Evolutionary conservation across 2,113 vertebrate genomes (phyloP).

Genomic region (Perca fluviatilis): DNA sequence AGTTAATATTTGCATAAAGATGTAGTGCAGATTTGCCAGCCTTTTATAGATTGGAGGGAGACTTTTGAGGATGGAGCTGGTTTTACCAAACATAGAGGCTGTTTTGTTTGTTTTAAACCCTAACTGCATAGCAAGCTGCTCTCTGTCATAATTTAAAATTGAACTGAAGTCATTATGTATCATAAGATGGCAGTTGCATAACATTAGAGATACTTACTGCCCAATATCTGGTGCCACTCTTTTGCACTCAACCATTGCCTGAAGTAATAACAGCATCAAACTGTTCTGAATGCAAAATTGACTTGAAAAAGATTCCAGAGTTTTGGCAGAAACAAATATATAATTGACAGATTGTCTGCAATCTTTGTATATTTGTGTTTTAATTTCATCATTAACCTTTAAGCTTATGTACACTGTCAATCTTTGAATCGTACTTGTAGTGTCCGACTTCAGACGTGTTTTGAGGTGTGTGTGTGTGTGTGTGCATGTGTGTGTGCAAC

Average conservation of each 20-base stretch:
- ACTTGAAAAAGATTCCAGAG: not conserved
- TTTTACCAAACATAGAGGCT: slow-evolving; percentile 30
- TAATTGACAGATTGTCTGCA: not conserved
- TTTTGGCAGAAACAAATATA: not conserved
- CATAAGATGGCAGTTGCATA: slow-evolving; percentile 24
- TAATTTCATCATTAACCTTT: slow-evolving; percentile 10
- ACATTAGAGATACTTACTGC: slow-evolving; percentile 19
- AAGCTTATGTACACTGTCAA: not conserved
- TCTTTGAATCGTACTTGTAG: not conserved
- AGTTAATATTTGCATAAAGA: slow-evolving; percentile 29
- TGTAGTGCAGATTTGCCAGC: slow-evolving; percentile 5
- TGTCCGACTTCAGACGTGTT: slow-evolving; percentile 2
- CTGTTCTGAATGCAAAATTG: slow-evolving; percentile 12
- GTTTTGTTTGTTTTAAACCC: slow-evolving; percentile 24
- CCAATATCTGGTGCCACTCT: not conserved
- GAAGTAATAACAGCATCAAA: slow-evolving; percentile 31
- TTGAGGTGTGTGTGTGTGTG: not conserved
- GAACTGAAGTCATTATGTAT: slow-evolving; percentile 18
- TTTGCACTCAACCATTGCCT: slow-evolving; percentile 15
- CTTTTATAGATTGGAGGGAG: slow-evolving; percentile 5
- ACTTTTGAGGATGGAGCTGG: slow-evolving; percentile 19
- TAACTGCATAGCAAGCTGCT: not conserved
- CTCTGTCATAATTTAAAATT: slow-evolving; percentile 14
- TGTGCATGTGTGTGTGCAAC: not conserved
- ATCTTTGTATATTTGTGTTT: not conserved